Evolutionary conservation across 2,797 vertebrate genomes (phyloP).

Genomic region (Urosaurus nigricauda): DNA sequence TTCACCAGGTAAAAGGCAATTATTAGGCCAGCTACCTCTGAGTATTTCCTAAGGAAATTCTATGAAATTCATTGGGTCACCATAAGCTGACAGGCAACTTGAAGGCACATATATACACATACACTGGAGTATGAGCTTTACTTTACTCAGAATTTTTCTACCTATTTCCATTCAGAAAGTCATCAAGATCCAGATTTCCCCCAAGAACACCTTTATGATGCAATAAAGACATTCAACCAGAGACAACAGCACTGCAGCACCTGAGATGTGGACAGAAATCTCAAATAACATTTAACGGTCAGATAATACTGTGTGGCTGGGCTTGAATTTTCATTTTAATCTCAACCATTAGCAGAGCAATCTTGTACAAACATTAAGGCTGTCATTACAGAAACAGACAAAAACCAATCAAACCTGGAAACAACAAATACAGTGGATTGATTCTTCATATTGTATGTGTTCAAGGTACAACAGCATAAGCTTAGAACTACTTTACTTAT

Average conservation of each 20-base stretch:
- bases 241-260: slow-evolving; percentile 72
- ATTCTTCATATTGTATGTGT: slow-evolving; percentile 66
- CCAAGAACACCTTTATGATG: slow-evolving; percentile 77
- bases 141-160: slow-evolving; percentile 67
- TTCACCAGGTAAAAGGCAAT: slow-evolving; percentile 75
- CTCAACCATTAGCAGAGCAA: slow-evolving; percentile 80
- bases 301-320: slow-evolving; percentile 71
- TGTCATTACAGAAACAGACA: slow-evolving; percentile 76
- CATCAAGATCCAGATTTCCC: slow-evolving; percentile 78
- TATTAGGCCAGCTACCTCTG: slow-evolving; percentile 49
- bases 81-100: too few relatives aligned
- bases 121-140: slow-evolving; percentile 50
- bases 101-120: too few relatives aligned
- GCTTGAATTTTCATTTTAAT: slow-evolving; percentile 79
- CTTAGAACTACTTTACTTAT: slow-evolving; percentile 46
- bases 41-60: too few relatives aligned
- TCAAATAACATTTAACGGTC: slow-evolving; percentile 83
- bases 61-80: too few relatives aligned
- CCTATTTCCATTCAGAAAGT: slow-evolving; percentile 72
- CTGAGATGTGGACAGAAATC: slow-evolving; percentile 79
- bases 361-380: slow-evolving; percentile 72
- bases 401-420: slow-evolving; percentile 75
- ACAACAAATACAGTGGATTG: slow-evolving; percentile 63
- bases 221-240: slow-evolving; percentile 79
- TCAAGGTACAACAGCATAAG: slow-evolving; percentile 42